Base-by-base conservation (phyloP, 2,888 invertebrate genomes). In the Conus canariensis region DNA sequence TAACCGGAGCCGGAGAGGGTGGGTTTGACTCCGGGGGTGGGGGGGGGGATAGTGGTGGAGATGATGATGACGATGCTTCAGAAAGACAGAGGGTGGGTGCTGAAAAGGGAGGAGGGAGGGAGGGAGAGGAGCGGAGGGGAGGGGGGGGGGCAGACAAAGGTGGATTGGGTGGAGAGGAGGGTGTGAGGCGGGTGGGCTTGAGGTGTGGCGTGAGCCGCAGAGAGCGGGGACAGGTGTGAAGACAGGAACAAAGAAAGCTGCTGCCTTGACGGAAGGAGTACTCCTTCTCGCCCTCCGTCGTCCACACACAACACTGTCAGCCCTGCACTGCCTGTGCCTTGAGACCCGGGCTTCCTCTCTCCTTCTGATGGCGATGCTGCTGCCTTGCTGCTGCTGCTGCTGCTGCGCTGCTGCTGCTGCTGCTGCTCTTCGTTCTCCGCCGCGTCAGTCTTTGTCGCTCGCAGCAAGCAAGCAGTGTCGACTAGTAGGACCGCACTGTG, bases 191-290 rank as follows among this genome's bases (percentile, higher is more conserved):
- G 80, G 80, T 25, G 14, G 45, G 45, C 12, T 30, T 25, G 45
- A 80, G 80, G 80, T 25, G 30, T 80, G 30, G 80, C 14, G 45
- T 12, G 45, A 80, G 80, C 12, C 22, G 85, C 8, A 59, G 45
- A 19, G 45, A 56, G 82, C 56, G 45, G 45, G 85, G 58, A 85
- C 59, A 85, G 58, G 80, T 80, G 80, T 80, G 80, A 80, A 45
- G 22, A 19, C 30, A 14, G 80, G 80, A 45, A 80, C 80, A 80
- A 80, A 80, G 80, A 80, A 12, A 80, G 16, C 30, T 77, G 77
- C 80, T 80, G 45, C 19, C 30, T 30, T 25, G 80, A 80, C 12
- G 80, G 80, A 12, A 45, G n/a, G n/a, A n/a, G 74, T n/a, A 1
- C 60, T 64, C 16, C 60, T 64, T 64, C 60, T 64, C 60, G 5